phyloP scores from a whole-genome alignment of 2,797 vertebrate species.

The Pristis pectinata region DNA sequence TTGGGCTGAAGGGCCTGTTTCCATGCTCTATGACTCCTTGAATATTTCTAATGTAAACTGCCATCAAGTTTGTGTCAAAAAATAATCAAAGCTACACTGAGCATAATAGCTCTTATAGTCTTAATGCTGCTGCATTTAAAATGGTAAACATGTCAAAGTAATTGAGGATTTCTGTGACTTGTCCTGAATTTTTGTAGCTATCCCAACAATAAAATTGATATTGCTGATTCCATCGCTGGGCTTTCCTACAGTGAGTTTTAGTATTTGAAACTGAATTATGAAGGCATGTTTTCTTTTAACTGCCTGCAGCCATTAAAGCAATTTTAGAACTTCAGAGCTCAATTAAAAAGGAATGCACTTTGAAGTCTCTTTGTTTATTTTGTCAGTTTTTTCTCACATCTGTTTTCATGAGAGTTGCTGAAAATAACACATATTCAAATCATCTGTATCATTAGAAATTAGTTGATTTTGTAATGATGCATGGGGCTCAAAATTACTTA shows the following conservation, averaged over 20 bases:
- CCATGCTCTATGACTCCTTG: neutral
- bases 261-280: neutral
- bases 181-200: neutral
- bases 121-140: neutral
- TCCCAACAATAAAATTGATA: neutral
- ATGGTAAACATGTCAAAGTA: neutral
- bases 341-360: neutral
- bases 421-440: neutral
- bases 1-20: too few relatives aligned
- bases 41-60: neutral
- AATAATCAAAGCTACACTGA: neutral
- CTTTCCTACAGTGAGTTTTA: neutral
- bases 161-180: neutral
- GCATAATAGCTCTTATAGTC: neutral
- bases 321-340: neutral
- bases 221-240: neutral
- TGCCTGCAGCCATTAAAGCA: neutral
- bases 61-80: neutral
- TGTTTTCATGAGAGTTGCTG: neutral
- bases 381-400: neutral
- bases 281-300: constrained; percentile 1
- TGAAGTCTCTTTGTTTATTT: neutral
- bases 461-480: neutral
- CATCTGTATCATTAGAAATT: constrained; percentile 1
- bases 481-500: neutral